phyloP scores from a whole-genome alignment of 2,797 vertebrate genomes.

The Todus mexicanus region DNA sequence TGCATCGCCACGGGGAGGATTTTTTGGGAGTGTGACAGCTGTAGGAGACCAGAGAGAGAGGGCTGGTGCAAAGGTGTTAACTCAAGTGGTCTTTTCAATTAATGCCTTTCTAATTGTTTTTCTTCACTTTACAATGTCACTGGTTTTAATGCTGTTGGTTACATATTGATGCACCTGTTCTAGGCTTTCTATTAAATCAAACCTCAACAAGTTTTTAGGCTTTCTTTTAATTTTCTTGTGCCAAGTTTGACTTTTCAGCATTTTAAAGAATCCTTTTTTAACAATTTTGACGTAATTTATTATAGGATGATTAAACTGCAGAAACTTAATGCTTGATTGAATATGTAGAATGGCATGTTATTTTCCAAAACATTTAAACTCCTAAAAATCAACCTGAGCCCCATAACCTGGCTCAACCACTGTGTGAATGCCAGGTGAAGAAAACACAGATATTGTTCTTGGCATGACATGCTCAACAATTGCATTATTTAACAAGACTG shows the following conservation, averaged over 20 bases:
- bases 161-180: background rate
- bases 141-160: background rate
- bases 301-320: background rate
- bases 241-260: background rate
- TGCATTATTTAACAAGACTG: background rate
- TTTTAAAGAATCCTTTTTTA: background rate
- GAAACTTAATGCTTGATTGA: background rate
- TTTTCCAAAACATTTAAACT: conserved; percentile 13
- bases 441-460: conserved; percentile 31
- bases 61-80: background rate
- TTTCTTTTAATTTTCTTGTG: background rate
- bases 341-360: background rate
- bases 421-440: background rate
- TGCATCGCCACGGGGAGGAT: fast-evolving
- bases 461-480: background rate
- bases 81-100: background rate
- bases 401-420: background rate
- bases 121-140: background rate
- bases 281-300: background rate
- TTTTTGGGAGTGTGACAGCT: background rate
- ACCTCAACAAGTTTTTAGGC: background rate
- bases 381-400: conserved; percentile 15
- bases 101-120: background rate
- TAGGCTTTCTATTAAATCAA: background rate
- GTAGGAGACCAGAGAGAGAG: background rate